Evolutionary conservation across 2,888 invertebrate species (phyloP), one percentile per base, ranked within the genome.

Genomic region (Eudemis profundana): DNA sequence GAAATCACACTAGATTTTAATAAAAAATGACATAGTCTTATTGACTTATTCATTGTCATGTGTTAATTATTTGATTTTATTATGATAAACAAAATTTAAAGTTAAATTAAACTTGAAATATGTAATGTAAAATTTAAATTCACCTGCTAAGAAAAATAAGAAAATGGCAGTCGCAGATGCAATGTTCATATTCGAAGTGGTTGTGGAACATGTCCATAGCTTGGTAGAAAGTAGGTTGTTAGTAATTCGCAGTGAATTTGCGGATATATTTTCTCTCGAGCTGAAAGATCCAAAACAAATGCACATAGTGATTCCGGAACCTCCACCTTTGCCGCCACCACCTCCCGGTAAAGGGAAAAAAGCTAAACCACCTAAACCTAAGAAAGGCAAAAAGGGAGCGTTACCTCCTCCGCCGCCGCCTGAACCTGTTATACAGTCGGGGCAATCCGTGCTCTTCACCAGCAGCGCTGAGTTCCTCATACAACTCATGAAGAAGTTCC

Each of bases 101-200:
- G 7, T 19, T 8, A 56, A 56, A 44, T 23, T 49, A 61, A 23
- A 23, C 23, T 60, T 33, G 23, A 61, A 59, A 21, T 40, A 61
- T 44, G 53, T 44, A 38, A n/a, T n/a, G n/a, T n/a, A n/a, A n/a
- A 61, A 64, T 33, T 44, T 50, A 56, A 44, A 5, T 33, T 29
- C 36, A 62, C 51, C 38, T 53, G 33, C 12, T 47, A 57, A 54
- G 44, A 61, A 65, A 69, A 65, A 69, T 70, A 72, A 70, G 53
- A 81, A 77, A 78, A 91, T 92, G 90, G 83, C 89, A 17, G 86
- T 86, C 27, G 75, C 81, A n/a, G 86, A 82, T 61, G 84, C 84
- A 60, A 87, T 91, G 87, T 92, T 87, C 69, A 72, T 92, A 53
- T 91, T 92, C 69, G 91, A 92, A 74, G 90, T 92, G 15, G 89